Conservation (phyloP, 2,888 invertebrate species). For the Amaurobius ferox region DNA sequence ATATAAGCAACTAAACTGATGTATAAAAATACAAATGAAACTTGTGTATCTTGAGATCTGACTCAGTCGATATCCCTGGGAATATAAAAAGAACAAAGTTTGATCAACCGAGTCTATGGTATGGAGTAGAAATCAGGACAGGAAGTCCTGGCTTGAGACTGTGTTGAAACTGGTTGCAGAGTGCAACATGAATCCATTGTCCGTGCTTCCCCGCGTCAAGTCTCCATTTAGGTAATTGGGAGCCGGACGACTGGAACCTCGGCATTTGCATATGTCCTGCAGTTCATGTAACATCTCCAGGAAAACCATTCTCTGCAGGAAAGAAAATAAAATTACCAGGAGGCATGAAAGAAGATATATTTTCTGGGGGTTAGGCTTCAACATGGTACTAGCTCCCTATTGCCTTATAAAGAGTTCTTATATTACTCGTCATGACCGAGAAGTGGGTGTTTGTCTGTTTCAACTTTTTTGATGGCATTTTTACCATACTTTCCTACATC, state of each 20-base stretch:
- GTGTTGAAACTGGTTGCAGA: constrained; percentile 64
- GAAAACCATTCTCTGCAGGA: constrained; percentile 54
- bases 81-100: background rate
- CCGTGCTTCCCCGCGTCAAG: constrained; percentile 56
- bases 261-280: constrained; percentile 68
- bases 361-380: no score
- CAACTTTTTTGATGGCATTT: no score
- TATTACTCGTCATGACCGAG: no score
- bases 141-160: constrained; percentile 63
- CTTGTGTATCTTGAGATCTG: background rate
- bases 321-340: background rate
- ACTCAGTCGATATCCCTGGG: background rate
- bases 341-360: no score
- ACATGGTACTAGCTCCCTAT: no score
- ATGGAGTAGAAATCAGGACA: constrained; percentile 49
- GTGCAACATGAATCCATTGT: constrained; percentile 64
- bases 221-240: constrained; percentile 67
- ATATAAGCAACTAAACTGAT: background rate
- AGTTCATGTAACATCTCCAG: constrained; percentile 66
- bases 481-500: no score
- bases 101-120: background rate
- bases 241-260: constrained; percentile 67
- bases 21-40: constrained; percentile 12
- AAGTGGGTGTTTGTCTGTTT: no score
- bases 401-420: no score